These are phyloP conservation scores for Betta splendens DNA, from an alignment of 2,797 vertebrate genomes.

Conservation along the genomic window DNA sequence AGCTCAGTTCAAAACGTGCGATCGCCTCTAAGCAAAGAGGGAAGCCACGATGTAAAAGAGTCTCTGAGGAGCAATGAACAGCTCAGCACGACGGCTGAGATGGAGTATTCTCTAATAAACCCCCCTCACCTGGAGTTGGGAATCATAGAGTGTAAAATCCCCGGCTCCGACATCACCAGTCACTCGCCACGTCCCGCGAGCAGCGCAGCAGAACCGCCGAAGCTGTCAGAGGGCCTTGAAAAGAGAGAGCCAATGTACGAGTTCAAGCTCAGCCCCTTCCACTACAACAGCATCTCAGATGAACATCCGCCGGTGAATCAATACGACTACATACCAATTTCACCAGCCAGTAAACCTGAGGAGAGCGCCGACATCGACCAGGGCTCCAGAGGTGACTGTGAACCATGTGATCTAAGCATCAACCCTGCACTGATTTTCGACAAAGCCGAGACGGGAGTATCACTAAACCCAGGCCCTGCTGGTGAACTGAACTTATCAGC, in stretches of 20 bases:
- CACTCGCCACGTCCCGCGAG: conserved; percentile 52
- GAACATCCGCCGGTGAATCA: conserved; percentile 73
- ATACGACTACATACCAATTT: conserved; percentile 74
- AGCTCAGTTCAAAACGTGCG: conserved; percentile 44
- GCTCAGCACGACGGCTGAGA: conserved; percentile 39
- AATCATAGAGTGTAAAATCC: conserved; percentile 62
- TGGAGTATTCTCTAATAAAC: conserved; percentile 66
- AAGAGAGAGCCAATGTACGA: conserved; percentile 67
- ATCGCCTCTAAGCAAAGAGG: conserved; percentile 44
- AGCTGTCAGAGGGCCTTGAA: conserved; percentile 41
- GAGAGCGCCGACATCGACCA: conserved; percentile 57
- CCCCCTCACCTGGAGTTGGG: conserved; percentile 65
- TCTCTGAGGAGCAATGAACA: conserved; percentile 41
- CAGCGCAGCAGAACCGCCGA: conserved; percentile 51
- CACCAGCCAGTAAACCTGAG: conserved; percentile 64
- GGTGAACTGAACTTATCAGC: conserved; percentile 55
- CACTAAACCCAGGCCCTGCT: conserved; percentile 52
- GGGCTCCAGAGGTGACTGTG: conserved; percentile 61
- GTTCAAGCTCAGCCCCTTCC: conserved; percentile 80
- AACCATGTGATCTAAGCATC: conserved; percentile 65
- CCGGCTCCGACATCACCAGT: conserved; percentile 52
- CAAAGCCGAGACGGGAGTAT: conserved; percentile 39
- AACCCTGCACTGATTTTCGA: conserved; percentile 67
- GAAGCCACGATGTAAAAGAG: conserved; percentile 46
- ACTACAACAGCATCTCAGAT: conserved; percentile 74